Percentiles rank a stretch among this genome's conserved stretches.
These are phyloP conservation scores for Anoura caudifer DNA, from an alignment of 2,113 vertebrate species.

Conservation along the genomic window DNA sequence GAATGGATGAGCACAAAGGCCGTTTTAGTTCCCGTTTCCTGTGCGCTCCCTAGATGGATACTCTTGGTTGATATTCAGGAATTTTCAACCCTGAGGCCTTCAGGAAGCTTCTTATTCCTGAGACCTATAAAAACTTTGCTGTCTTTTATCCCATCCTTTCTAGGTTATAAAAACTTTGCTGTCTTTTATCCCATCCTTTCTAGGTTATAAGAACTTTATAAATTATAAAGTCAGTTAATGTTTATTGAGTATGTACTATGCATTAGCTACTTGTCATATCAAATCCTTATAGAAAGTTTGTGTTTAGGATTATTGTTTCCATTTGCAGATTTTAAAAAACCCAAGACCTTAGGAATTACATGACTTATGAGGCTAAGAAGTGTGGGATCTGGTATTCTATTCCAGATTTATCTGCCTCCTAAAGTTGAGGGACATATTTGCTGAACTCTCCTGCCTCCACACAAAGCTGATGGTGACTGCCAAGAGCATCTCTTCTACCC, in stretches of 20 bases:
- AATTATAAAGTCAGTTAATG: neutral
- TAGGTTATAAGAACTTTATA: neutral
- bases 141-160: neutral
- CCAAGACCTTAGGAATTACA: neutral
- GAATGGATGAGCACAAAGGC: neutral
- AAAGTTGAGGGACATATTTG: neutral
- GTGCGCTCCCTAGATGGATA: neutral
- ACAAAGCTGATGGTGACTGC: neutral
- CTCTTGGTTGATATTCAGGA: neutral
- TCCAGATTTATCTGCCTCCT: neutral
- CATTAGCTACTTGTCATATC: neutral
- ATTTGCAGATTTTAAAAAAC: neutral
- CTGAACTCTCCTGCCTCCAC: neutral
- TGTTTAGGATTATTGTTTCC: neutral
- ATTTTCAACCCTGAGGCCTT: neutral
- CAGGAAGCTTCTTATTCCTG: neutral
- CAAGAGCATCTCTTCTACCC: neutral
- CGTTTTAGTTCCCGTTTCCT: neutral
- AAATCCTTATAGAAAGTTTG: neutral
- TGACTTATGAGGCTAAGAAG: neutral
- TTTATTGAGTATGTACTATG: neutral
- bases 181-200: neutral
- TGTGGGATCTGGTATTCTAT: neutral
- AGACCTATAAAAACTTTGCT: neutral
- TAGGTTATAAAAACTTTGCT: neutral